phyloP scores from a whole-genome alignment of 2,797 vertebrate species.

The Tinamus major region DNA sequence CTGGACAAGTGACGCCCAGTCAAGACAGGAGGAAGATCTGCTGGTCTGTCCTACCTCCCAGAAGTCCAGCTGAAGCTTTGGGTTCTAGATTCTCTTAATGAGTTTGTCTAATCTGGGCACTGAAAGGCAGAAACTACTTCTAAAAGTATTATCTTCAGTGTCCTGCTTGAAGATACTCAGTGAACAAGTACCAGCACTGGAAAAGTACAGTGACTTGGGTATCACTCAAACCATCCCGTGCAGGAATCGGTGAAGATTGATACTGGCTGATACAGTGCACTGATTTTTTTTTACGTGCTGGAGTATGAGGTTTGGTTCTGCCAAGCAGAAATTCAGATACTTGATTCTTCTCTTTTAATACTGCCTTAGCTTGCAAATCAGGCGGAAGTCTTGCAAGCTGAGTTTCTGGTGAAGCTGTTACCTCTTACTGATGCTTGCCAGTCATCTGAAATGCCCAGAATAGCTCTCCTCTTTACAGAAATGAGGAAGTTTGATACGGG shows the following conservation, averaged over 20 bases:
- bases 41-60: not conserved
- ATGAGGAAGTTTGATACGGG: constrained; percentile 40
- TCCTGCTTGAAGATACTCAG: not conserved
- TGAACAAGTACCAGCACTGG: not conserved
- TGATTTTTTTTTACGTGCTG: not conserved
- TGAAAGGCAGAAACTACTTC: constrained; percentile 18
- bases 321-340: not conserved
- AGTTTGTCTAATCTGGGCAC: not conserved
- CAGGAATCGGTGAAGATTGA: not conserved
- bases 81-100: not conserved
- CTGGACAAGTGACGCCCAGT: not conserved
- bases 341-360: constrained; percentile 15
- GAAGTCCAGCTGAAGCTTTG: not conserved
- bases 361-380: constrained; percentile 26
- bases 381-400: constrained; percentile 52
- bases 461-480: constrained; percentile 37
- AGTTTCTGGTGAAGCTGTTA: constrained; percentile 55
- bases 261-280: not conserved
- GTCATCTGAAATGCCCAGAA: not conserved
- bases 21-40: not conserved
- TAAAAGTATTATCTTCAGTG: not conserved
- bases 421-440: constrained; percentile 25
- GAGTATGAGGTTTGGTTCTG: not conserved
- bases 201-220: not conserved
- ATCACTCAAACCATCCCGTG: not conserved